These are phyloP conservation scores for Seira musarum DNA, from an alignment of 2,888 invertebrate genomes.

Conservation along the genomic window DNA sequence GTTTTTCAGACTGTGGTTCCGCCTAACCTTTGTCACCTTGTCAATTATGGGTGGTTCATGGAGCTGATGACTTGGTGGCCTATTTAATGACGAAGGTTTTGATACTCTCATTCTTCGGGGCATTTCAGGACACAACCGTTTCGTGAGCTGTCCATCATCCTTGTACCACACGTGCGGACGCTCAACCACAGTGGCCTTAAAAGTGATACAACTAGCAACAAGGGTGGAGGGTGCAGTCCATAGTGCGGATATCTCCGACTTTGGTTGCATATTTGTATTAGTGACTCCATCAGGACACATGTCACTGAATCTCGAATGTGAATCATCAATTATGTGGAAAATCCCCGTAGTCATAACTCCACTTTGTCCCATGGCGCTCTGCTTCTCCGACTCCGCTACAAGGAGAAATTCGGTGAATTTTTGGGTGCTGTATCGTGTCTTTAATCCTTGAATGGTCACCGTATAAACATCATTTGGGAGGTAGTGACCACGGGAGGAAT, in stretches of 20 bases:
- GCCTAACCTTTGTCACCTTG: slow-evolving; percentile 20
- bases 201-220: slow-evolving; percentile 73
- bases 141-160: slow-evolving; percentile 84
- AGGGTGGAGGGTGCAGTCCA: slow-evolving; percentile 85
- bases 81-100: not conserved
- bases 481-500: slow-evolving; percentile 56
- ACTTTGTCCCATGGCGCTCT: slow-evolving; percentile 68
- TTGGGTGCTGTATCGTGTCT: slow-evolving; percentile 70
- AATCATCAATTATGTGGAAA: slow-evolving; percentile 80
- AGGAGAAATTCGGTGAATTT: slow-evolving; percentile 85
- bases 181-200: slow-evolving; percentile 84
- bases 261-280: slow-evolving; percentile 85
- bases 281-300: slow-evolving; percentile 87
- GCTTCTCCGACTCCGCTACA: slow-evolving; percentile 78
- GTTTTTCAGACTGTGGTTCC: slow-evolving; percentile 31
- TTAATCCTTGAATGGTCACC: slow-evolving; percentile 72
- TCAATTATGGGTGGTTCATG: not conserved
- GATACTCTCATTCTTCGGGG: slow-evolving; percentile 27
- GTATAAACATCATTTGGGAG: slow-evolving; percentile 69
- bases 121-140: slow-evolving; percentile 78
- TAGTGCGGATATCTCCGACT: slow-evolving; percentile 85
- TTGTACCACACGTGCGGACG: slow-evolving; percentile 83
- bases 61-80: not conserved
- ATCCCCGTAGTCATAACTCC: slow-evolving; percentile 75
- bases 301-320: slow-evolving; percentile 86